Conservation (phyloP, 53 echinoderm and acorn worm species). For the Hippasteria phrygiana region DNA sequence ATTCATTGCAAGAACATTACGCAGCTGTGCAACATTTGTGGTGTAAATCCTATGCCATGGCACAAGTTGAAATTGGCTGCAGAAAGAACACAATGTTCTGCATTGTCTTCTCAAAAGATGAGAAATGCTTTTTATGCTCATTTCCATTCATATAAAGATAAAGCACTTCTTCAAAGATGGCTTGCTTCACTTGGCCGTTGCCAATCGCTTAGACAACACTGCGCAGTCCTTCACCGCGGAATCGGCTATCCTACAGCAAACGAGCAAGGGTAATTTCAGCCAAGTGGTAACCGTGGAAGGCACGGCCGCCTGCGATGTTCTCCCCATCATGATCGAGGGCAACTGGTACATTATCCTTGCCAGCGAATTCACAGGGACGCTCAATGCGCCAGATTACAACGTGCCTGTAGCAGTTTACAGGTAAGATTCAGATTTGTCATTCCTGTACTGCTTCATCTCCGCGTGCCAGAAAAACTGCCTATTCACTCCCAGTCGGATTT, state of each 20-base stretch:
- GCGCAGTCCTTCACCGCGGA: constrained; percentile 39
- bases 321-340: constrained; percentile 61
- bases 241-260: constrained; percentile 35
- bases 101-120: no score
- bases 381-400: constrained; percentile 66
- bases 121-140: not conserved
- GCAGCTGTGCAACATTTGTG: no score
- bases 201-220: constrained; percentile 71
- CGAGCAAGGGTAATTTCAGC: constrained; percentile 40
- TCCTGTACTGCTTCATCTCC: no score
- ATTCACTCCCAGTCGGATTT: not conserved
- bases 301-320: constrained; percentile 70
- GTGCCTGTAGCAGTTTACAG: constrained; percentile 78
- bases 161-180: constrained; percentile 75
- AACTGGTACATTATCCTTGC: constrained; percentile 69
- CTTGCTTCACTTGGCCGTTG: constrained; percentile 76
- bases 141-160: constrained; percentile 44
- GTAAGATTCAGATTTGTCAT: constrained; percentile 45
- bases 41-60: no score
- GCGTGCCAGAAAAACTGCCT: not conserved
- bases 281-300: constrained; percentile 59
- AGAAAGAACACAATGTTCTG: no score
- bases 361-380: constrained; percentile 82
- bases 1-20: no score
- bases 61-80: no score